Conservation (phyloP, 2,113 vertebrate genomes). For the Varanus salvator region DNA sequence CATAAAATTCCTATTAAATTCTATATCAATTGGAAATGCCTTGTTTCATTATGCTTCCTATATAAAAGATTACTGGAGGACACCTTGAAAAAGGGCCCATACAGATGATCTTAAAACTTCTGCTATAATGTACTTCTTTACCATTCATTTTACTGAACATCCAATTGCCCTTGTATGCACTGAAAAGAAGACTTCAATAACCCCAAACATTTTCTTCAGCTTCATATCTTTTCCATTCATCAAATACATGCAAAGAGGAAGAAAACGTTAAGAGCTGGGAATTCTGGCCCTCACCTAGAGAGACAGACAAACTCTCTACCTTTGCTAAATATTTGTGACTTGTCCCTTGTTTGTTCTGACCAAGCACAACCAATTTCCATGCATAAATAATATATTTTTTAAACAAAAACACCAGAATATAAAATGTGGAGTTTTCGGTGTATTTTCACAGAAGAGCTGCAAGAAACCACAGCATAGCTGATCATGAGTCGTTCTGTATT, state of each 20-base stretch:
- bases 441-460: no score
- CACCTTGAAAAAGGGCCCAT: not conserved
- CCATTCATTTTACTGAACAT: slow-evolving; percentile 24
- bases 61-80: slow-evolving; percentile 42
- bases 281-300: accelerated
- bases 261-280: not conserved
- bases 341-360: not conserved
- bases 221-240: not conserved
- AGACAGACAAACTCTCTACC: not conserved
- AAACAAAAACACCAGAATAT: not conserved
- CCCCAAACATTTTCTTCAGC: slow-evolving; percentile 33
- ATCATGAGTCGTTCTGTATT: no score
- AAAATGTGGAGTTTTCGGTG: not conserved
- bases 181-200: slow-evolving; percentile 48
- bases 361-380: no score
- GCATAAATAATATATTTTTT: no score
- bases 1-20: slow-evolving; percentile 44
- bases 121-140: slow-evolving; percentile 31
- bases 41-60: slow-evolving; percentile 47
- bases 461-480: no score
- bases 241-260: slow-evolving; percentile 21
- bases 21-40: slow-evolving; percentile 2
- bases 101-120: slow-evolving; percentile 41
- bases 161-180: slow-evolving; percentile 36
- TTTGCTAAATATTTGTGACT: not conserved